A percentile compares a stretch with the other conserved stretches of the same genome.
These are phyloP conservation scores for Brachylomia viminalis DNA, from an alignment of 2,888 invertebrate genomes.

Conservation along the genomic window DNA sequence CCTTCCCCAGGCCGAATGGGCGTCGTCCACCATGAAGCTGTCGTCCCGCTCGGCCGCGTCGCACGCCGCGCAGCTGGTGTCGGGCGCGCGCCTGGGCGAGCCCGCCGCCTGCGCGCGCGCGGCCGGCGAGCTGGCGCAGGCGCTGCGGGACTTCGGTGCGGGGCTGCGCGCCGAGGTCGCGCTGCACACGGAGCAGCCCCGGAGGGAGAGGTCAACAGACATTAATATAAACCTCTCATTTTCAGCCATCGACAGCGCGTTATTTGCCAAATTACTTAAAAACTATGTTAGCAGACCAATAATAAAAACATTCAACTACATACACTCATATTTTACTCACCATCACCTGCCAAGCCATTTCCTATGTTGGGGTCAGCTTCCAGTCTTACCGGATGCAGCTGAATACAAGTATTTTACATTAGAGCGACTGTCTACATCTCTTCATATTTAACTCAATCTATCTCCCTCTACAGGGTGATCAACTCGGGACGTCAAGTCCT, in stretches of 20 bases:
- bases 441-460: neutral
- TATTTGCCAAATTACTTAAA: no score
- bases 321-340: no score
- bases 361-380: no score
- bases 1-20: slow-evolving; percentile 85
- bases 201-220: slow-evolving; percentile 64
- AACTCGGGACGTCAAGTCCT: slow-evolving; percentile 95
- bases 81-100: slow-evolving; percentile 95
- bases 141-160: slow-evolving; percentile 92
- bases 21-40: slow-evolving; percentile 83
- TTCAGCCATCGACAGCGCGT: no score
- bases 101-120: slow-evolving; percentile 94
- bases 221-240: no score
- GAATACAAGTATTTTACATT: no score
- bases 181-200: slow-evolving; percentile 89
- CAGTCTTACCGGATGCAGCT: no score
- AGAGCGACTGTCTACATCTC: neutral
- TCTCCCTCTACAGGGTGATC: slow-evolving; percentile 87
- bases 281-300: no score
- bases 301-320: no score
- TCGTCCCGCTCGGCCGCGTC: slow-evolving; percentile 94
- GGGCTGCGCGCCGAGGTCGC: slow-evolving; percentile 95
- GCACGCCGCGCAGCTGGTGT: slow-evolving; percentile 95
- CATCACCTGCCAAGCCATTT: no score
- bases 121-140: slow-evolving; percentile 94